Evolutionary conservation across 2,113 vertebrate species (phyloP), one percentile per base, ranked within the genome.

Genomic region (Cheilinus undulatus): DNA sequence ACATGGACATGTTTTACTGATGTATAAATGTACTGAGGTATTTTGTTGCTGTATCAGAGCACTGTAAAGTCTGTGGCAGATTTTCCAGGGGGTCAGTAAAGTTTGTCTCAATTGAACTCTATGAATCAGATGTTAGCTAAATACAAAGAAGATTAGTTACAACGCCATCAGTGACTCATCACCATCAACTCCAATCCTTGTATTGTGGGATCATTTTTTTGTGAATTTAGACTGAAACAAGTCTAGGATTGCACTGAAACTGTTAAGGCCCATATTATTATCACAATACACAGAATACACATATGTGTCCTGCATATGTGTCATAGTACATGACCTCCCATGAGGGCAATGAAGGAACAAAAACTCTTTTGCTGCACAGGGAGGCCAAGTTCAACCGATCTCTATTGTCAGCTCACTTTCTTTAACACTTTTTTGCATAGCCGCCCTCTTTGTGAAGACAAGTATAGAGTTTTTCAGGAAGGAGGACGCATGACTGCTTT

Each of bases 341-440:
- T 59, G 83, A 89, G 83, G 84, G 59, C 74, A 71, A 86, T 85
- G 63, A 24, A 22, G 23, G 50, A 82, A 88, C 83, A 88, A 87
- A 79, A 80, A 56, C 30, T 45, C 32, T 48, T 76, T 51, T 76
- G 48, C 66, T 38, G 30, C 40, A 48, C 43, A 76, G 38, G 56
- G 57, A 85, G 54, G 22, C 20, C 66, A 73, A 71, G 78, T 73
- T 87, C 62, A 83, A 76, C 76, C 3, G 34, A 69, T 75, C 65
- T 78, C 72, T 64, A 59, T 78, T 90, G 79, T 82, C 0, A 1
- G 23, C 2, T 62, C 6, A 62, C 59, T 54, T 78, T 40, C 68
- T 19, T 61, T 60, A 34, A 63, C 58, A 78, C 43, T 75, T 73
- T n/a, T 54, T 76, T 49, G 10, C 3, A 14, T 11, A 20, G 66